Evolutionary conservation across 2,797 vertebrate genomes (phyloP), one percentile per base, ranked within the genome.

Genomic region (Pitangus sulphuratus): DNA sequence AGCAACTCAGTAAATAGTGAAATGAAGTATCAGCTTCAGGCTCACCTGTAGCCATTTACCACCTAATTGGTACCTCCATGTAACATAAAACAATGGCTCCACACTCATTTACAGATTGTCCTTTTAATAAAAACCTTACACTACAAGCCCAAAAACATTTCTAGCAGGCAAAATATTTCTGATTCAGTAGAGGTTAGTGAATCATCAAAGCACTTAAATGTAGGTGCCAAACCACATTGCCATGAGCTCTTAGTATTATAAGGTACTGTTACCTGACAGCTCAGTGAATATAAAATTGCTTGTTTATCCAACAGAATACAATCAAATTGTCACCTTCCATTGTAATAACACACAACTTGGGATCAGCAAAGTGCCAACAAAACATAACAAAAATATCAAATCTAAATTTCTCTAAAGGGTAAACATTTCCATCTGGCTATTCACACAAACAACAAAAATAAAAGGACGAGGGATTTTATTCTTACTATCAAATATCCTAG

Each of bases 311-410:
- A 98, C 98, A 98, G 98, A 99, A 98, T 98, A 99, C 98, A 99
- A 99, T 99, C 98, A 99, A 99, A 99, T 99, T 98, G 98, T 99
- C 98, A 99, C 98, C 98, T 98, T 99, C 98, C 96, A 98, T 99
- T 99, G 98, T 99, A 98, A 98, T 98, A 98, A 98, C 95, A 97
- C 95, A 98, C 97, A 97, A 98, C 97, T 98, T 96, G 96, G 97
- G 97, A 98, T 97, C 97, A 98, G 91, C 93, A 97, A 97, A 98
- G 98, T 98, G 98, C 97, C 98, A 97, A 97, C 94, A 97, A 97
- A 97, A 97, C 13, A n/a, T 80, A 97, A 97, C 92, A 97, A 97
- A 98, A 93, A 87, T 68, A 98, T 97, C 97, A 97, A 94, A 97
- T 95, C 93, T 96, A 94, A 95, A 97, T 97, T 85, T 97, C 88